Evolutionary conservation across 1,140 invertebrate species (phyloP).

Genomic region (Oppia nitens): DNA sequence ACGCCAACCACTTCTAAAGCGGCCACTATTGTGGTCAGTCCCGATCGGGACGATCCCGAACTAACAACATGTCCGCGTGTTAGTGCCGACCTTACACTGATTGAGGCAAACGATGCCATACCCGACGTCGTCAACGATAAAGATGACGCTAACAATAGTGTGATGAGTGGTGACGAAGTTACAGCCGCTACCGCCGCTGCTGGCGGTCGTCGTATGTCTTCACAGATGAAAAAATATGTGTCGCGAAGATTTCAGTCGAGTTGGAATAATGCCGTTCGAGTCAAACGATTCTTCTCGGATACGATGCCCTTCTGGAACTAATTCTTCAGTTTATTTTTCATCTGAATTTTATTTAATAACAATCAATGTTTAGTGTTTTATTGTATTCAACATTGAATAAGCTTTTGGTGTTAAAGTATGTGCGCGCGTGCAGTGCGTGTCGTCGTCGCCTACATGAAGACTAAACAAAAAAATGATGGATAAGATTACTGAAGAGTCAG

Average conservation of each 20-base stretch:
- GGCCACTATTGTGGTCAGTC: conserved; percentile 4
- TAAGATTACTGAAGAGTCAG: too few relatives aligned
- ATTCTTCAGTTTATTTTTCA: background rate
- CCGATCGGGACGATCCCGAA: conserved; percentile 2
- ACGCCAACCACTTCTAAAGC: background rate
- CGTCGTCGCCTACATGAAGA: too few relatives aligned
- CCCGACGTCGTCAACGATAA: background rate
- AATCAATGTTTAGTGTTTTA: too few relatives aligned
- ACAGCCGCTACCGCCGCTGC: background rate
- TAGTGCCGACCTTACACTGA: conserved; percentile 7
- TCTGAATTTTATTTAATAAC: background rate
- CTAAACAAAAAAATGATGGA: too few relatives aligned
- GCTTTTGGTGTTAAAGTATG: too few relatives aligned
- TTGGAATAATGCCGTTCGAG: background rate
- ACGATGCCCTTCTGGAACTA: conserved; percentile 1
- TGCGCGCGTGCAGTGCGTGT: too few relatives aligned
- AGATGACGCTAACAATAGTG: background rate
- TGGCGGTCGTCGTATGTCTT: too few relatives aligned
- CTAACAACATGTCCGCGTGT: background rate
- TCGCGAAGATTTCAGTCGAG: background rate
- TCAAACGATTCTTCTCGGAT: conserved; percentile 5
- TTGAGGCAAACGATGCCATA: background rate
- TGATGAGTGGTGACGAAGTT: background rate
- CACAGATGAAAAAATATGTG: background rate
- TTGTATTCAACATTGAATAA: too few relatives aligned